phyloP scores from a whole-genome alignment of 2,888 invertebrate genomes.

The Mamestra brassicae region DNA sequence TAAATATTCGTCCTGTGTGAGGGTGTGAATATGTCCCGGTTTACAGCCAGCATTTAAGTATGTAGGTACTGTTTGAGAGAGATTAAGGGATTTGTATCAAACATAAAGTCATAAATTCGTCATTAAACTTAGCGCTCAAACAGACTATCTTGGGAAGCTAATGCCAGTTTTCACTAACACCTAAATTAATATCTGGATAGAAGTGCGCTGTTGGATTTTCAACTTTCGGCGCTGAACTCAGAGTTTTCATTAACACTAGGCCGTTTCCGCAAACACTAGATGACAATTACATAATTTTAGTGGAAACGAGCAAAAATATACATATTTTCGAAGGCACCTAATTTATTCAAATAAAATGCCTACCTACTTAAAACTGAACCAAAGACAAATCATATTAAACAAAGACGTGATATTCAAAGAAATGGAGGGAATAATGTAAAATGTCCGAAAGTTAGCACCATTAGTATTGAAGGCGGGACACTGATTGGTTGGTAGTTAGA shows the following conservation, averaged over 20 bases:
- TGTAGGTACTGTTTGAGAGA: background rate
- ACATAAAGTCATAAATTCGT: background rate
- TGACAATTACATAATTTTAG: too few species aligned
- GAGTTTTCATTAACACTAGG: background rate
- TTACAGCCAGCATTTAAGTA: background rate
- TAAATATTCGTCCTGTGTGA: background rate
- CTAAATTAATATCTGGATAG: background rate
- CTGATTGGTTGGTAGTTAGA: conserved; percentile 14
- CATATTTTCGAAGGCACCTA: too few species aligned
- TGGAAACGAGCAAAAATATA: too few species aligned
- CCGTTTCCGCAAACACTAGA: too few species aligned
- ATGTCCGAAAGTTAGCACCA: conserved; percentile 5
- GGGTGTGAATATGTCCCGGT: background rate
- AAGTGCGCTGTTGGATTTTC: background rate
- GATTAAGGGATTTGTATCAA: conserved; percentile 24
- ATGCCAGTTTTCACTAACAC: background rate
- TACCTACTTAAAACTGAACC: background rate
- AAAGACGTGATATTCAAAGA: conserved; percentile 2
- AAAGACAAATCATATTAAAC: background rate
- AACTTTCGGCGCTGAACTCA: background rate
- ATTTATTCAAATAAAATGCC: too few species aligned
- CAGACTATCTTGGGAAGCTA: background rate
- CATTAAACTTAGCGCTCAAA: conserved; percentile 6
- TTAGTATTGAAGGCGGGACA: conserved; percentile 18
- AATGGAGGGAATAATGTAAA: conserved; percentile 9